Evolutionary conservation across 2,113 vertebrate species (phyloP).

Genomic region (Channa argus): DNA sequence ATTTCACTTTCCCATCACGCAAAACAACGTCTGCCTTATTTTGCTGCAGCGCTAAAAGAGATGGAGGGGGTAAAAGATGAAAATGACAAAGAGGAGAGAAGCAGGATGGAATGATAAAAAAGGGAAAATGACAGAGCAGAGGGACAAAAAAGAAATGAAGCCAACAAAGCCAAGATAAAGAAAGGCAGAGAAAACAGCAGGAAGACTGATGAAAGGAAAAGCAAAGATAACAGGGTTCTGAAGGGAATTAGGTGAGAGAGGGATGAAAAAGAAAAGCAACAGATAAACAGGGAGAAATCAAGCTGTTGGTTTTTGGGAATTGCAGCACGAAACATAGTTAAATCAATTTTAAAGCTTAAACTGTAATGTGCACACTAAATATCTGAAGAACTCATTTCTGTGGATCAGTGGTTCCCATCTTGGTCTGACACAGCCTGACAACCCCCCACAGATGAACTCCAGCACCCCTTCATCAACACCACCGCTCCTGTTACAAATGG

Average conservation of each 20-base stretch:
- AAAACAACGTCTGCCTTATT: slow-evolving; percentile 63
- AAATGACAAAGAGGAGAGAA: slow-evolving; percentile 51
- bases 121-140: slow-evolving; percentile 52
- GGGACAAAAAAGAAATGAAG: slow-evolving; percentile 37
- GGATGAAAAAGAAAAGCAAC: slow-evolving; percentile 52
- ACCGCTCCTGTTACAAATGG: neutral
- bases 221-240: slow-evolving; percentile 53
- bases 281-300: slow-evolving; percentile 62
- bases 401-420: neutral
- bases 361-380: slow-evolving; percentile 3
- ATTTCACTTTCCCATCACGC: slow-evolving; percentile 60
- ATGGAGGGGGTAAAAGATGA: slow-evolving; percentile 39
- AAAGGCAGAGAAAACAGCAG: slow-evolving; percentile 38
- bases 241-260: slow-evolving; percentile 50
- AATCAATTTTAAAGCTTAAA: slow-evolving; percentile 8
- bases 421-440: neutral
- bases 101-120: slow-evolving; percentile 50
- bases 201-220: slow-evolving; percentile 46
- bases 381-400: neutral
- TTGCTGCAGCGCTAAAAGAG: slow-evolving; percentile 30
- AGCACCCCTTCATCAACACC: neutral
- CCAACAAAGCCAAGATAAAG: slow-evolving; percentile 52
- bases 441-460: neutral
- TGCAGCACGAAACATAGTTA: too few species aligned
- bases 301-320: slow-evolving; percentile 42